A percentile compares a stretch with the other conserved stretches of the same genome.
Conservation (phyloP, 2,888 invertebrate species). For the Belgica antarctica region DNA sequence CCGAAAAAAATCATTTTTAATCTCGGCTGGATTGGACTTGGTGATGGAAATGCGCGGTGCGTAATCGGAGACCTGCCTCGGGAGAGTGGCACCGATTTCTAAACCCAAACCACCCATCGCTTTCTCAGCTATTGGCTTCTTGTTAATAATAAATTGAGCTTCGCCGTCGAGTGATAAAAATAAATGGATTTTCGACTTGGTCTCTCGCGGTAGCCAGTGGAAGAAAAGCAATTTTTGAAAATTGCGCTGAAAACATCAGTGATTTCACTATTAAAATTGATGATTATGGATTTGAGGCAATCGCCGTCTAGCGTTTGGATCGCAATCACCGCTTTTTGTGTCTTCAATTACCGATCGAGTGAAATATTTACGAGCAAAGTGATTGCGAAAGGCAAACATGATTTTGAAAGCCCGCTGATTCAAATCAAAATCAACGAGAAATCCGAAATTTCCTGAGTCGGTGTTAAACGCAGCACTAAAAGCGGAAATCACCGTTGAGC, state of each 20-base stretch:
- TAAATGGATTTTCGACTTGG: not conserved
- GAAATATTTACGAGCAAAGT: not conserved
- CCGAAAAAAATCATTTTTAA: not conserved
- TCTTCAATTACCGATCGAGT: conserved; percentile 1
- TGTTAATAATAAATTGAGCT: conserved; percentile 41
- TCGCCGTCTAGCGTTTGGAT: not conserved
- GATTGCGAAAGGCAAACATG: not conserved
- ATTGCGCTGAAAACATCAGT: conserved; percentile 31
- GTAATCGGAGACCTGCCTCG: conserved; percentile 14
- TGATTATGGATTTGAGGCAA: conserved; percentile 27
- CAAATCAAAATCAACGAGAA: not conserved
- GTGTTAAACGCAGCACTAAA: no score
- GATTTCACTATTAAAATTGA: conserved; percentile 41
- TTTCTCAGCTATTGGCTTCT: conserved; percentile 16
- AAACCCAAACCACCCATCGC: conserved; percentile 30
- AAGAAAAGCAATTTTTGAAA: conserved; percentile 1
- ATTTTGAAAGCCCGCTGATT: not conserved
- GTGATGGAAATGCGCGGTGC: conserved; percentile 20
- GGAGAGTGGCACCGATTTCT: conserved; percentile 8
- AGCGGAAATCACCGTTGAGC: no score
- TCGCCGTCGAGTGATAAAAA: conserved; percentile 40
- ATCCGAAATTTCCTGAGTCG: no score
- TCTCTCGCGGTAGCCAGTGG: no score
- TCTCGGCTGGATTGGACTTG: no score
- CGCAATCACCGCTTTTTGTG: not conserved